phyloP scores from a whole-genome alignment of 2,888 invertebrate species.

The Andrena bucephala region DNA sequence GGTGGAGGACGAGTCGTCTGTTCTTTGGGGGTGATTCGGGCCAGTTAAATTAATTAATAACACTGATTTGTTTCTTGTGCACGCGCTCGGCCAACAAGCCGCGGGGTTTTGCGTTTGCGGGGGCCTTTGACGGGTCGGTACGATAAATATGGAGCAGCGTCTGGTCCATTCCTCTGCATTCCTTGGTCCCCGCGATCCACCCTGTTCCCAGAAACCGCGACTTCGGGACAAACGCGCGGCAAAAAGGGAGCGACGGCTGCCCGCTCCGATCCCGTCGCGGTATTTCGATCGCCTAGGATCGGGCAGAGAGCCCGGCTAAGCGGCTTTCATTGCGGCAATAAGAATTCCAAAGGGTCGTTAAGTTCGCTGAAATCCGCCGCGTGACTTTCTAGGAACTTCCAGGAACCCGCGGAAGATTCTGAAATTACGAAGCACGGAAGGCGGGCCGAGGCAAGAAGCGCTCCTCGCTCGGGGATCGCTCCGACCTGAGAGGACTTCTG shows the following conservation, averaged over 20 bases:
- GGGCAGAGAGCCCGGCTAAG: slow-evolving; percentile 26
- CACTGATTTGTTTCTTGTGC: slow-evolving; percentile 62
- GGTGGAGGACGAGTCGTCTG: slow-evolving; percentile 14
- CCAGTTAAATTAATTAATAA: slow-evolving; percentile 70
- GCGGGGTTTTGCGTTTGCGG: slow-evolving; percentile 58
- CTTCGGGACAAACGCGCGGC: slow-evolving; percentile 57
- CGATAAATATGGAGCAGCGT: slow-evolving; percentile 69
- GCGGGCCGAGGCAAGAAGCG: slow-evolving; percentile 16
- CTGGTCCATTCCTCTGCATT: slow-evolving; percentile 63
- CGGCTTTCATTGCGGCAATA: slow-evolving; percentile 59
- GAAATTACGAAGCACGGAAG: slow-evolving; percentile 10
- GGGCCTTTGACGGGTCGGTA: slow-evolving; percentile 61
- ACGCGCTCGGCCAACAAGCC: slow-evolving; percentile 22
- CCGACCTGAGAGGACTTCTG: slow-evolving; percentile 5
- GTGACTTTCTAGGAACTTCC: slow-evolving; percentile 60
- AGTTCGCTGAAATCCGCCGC: slow-evolving; percentile 56
- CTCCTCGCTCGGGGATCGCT: slow-evolving; percentile 6
- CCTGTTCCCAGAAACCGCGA: slow-evolving; percentile 74
- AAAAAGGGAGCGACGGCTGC: slow-evolving; percentile 57
- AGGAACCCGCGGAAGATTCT: slow-evolving; percentile 40
- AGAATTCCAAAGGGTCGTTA: slow-evolving; percentile 60
- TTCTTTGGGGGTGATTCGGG: slow-evolving; percentile 55
- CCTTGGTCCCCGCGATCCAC: slow-evolving; percentile 52
- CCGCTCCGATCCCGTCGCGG: slow-evolving; percentile 42
- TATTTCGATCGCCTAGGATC: slow-evolving; percentile 68